A percentile compares a stretch with the other conserved stretches of the same genome.
Conservation (phyloP, 2,888 invertebrate species). For the Macrophya annulata region DNA sequence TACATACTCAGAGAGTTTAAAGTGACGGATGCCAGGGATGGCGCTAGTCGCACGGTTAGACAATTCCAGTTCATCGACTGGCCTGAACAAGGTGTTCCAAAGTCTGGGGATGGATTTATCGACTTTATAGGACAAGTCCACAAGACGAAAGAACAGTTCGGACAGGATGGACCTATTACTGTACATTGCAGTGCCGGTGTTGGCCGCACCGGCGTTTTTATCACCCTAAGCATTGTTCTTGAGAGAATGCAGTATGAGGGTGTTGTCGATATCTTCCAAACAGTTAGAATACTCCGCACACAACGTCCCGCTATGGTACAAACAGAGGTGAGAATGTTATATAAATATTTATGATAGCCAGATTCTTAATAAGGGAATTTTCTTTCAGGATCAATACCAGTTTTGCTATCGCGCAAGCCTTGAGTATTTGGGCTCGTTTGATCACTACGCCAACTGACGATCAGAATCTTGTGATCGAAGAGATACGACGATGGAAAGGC, state of each 20-base stretch:
- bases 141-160: constrained; percentile 99
- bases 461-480: constrained; percentile 76
- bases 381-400: constrained; percentile 97
- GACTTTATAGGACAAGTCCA: constrained; percentile 99
- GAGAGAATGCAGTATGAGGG: constrained; percentile 99
- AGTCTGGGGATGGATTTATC: constrained; percentile 98
- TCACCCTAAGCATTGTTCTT: constrained; percentile 97
- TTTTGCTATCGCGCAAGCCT: constrained; percentile 99
- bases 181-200: constrained; percentile 98
- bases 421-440: constrained; percentile 99
- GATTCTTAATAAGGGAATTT: constrained; percentile 54
- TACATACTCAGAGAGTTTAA: constrained; percentile 99
- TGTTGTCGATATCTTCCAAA: constrained; percentile 99
- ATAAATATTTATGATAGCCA: background rate
- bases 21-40: constrained; percentile 98
- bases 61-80: constrained; percentile 99
- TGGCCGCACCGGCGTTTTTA: constrained; percentile 99
- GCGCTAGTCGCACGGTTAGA: constrained; percentile 96
- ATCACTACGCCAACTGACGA: constrained; percentile 95
- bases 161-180: constrained; percentile 99
- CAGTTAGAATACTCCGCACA: constrained; percentile 97
- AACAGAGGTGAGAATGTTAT: constrained; percentile 89
- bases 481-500: constrained; percentile 72
- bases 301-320: constrained; percentile 99
- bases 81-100: constrained; percentile 98